phyloP scores from a whole-genome alignment of 53 echinoderm and acorn worm species.

The Pentamera pediparva region DNA sequence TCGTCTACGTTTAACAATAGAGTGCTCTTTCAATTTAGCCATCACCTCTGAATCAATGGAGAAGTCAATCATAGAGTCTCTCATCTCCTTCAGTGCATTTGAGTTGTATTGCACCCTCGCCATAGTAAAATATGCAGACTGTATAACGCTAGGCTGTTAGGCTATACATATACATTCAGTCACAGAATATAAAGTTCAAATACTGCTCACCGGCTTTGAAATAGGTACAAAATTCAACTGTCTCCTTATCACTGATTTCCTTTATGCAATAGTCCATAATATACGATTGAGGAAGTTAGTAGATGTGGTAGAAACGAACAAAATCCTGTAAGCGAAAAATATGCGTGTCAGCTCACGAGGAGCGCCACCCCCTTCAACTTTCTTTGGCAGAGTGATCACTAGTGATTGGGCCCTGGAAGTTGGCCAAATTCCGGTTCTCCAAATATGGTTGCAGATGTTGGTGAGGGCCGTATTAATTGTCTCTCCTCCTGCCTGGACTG shows the following conservation, averaged over 20 bases:
- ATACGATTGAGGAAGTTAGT: no score
- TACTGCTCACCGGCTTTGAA: not conserved
- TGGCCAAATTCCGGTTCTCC: no score
- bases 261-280: no score
- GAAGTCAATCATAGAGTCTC: not conserved
- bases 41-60: conserved; percentile 9
- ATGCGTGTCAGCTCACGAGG: not conserved
- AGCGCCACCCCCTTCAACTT: not conserved
- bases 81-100: no score
- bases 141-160: not conserved
- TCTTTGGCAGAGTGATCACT: no score
- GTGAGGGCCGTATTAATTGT: no score
- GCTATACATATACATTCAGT: not conserved
- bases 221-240: not conserved
- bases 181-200: not conserved
- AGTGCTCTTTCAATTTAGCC: not conserved
- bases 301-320: not conserved
- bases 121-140: not conserved
- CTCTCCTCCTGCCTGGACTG: no score
- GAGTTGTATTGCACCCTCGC: not conserved
- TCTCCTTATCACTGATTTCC: not conserved
- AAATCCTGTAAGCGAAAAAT: not conserved
- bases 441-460: no score
- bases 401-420: no score
- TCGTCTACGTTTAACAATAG: not conserved